These are phyloP conservation scores for Leuctra nigra DNA, from an alignment of 2,888 invertebrate genomes.

Conservation along the genomic window DNA sequence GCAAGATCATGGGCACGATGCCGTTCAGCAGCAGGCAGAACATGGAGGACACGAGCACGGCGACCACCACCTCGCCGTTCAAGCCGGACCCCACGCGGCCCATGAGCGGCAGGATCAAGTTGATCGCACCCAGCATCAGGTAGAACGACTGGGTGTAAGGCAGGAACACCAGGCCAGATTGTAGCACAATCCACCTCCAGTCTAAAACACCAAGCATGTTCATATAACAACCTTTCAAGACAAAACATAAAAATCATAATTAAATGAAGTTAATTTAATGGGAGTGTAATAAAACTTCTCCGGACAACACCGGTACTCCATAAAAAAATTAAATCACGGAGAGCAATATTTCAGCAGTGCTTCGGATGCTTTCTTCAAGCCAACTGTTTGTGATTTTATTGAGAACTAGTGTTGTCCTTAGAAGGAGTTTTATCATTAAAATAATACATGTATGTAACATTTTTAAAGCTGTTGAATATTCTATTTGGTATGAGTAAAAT, in stretches of 20 bases:
- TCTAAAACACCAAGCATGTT: constrained; percentile 41
- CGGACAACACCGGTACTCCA: no score
- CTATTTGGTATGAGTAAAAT: no score
- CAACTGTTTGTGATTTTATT: no score
- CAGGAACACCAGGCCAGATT: constrained; percentile 47
- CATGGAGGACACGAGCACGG: constrained; percentile 41
- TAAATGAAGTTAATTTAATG: neutral
- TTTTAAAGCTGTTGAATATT: no score
- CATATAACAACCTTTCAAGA: no score
- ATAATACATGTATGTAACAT: no score
- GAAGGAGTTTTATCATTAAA: no score
- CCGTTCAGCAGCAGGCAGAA: constrained; percentile 43
- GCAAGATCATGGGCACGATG: constrained; percentile 39
- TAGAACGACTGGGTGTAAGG: constrained; percentile 64
- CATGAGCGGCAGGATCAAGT: constrained; percentile 74
- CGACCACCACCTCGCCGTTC: constrained; percentile 63
- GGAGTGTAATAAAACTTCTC: neutral
- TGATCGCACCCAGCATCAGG: constrained; percentile 59
- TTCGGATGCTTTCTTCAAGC: no score
- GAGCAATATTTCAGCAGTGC: no score
- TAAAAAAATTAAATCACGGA: no score
- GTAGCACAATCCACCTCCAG: constrained; percentile 49
- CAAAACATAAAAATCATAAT: no score
- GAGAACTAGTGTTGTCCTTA: no score
- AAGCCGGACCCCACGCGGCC: constrained; percentile 65